Conservation (phyloP, 1,140 invertebrate species). For the Heliconius melpomene region DNA sequence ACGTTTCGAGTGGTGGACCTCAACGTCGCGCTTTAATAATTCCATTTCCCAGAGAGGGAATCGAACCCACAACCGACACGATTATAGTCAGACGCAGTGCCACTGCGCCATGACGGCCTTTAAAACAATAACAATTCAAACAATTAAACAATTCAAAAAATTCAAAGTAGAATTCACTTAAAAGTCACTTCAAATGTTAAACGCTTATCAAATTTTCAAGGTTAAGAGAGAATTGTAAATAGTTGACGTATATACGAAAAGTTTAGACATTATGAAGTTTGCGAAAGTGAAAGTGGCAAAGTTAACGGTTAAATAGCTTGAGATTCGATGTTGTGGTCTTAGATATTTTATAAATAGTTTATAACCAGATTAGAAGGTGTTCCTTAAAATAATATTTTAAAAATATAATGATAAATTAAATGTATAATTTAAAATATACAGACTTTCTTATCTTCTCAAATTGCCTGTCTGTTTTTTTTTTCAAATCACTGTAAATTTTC, state of each 20-base stretch:
- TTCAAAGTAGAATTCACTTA: not conserved
- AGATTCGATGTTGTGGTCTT: not conserved
- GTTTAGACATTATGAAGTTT: not conserved
- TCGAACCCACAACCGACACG: too few species aligned
- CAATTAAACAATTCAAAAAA: not conserved
- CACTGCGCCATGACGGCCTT: too few species aligned
- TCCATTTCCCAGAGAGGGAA: too few species aligned
- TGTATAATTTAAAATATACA: too few species aligned
- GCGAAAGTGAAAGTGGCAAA: not conserved
- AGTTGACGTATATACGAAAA: not conserved
- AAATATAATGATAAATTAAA: not conserved
- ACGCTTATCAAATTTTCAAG: not conserved
- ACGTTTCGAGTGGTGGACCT: too few species aligned
- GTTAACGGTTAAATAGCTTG: not conserved
- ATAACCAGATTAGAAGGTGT: not conserved
- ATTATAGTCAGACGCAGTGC: too few species aligned
- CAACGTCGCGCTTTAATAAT: too few species aligned
- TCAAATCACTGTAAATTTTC: too few species aligned
- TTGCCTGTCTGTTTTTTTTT: too few species aligned
- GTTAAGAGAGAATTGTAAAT: not conserved
- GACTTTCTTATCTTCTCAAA: too few species aligned
- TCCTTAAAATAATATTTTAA: not conserved
- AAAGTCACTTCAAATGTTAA: not conserved
- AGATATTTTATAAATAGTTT: not conserved
- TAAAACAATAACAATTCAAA: not conserved